Conservation (phyloP, 2,888 invertebrate species). For the Leptopilina drosophilae region DNA sequence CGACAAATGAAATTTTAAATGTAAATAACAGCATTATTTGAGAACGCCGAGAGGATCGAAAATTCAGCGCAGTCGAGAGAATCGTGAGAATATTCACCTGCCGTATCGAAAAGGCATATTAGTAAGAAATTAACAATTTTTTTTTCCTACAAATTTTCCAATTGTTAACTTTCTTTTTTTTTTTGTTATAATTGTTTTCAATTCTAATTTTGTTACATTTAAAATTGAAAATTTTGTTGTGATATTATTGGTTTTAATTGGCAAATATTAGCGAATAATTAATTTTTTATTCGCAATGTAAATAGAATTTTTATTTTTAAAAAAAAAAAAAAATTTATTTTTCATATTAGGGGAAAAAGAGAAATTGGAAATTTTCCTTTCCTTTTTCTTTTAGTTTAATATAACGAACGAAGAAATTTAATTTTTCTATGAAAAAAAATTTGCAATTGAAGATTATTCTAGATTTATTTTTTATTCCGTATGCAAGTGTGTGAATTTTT, state of each 20-base stretch:
- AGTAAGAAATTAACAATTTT: not conserved
- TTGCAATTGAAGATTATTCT: conserved; percentile 1
- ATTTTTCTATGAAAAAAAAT: conserved; percentile 10
- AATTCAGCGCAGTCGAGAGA: conserved; percentile 59
- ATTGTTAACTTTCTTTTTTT: not conserved
- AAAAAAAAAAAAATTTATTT: not conserved
- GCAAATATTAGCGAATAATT: no score
- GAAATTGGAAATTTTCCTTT: conserved; percentile 1
- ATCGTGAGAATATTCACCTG: conserved; percentile 68
- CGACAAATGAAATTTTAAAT: conserved; percentile 54
- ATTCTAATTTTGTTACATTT: not conserved
- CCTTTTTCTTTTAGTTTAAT: not conserved
- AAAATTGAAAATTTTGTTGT: no score
- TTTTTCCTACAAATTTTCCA: not conserved
- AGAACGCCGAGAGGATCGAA: conserved; percentile 59
- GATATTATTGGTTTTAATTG: no score
- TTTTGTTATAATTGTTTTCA: not conserved
- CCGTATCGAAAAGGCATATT: conserved; percentile 61
- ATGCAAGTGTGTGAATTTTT: not conserved
- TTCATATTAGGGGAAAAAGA: not conserved
- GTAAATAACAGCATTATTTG: conserved; percentile 67
- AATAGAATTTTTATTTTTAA: conserved; percentile 1
- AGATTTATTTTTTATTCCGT: not conserved
- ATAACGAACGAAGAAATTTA: conserved; percentile 3
- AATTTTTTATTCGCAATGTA: not conserved